Conservation (phyloP, 2,888 invertebrate species). For the Latrodectus elegans region DNA sequence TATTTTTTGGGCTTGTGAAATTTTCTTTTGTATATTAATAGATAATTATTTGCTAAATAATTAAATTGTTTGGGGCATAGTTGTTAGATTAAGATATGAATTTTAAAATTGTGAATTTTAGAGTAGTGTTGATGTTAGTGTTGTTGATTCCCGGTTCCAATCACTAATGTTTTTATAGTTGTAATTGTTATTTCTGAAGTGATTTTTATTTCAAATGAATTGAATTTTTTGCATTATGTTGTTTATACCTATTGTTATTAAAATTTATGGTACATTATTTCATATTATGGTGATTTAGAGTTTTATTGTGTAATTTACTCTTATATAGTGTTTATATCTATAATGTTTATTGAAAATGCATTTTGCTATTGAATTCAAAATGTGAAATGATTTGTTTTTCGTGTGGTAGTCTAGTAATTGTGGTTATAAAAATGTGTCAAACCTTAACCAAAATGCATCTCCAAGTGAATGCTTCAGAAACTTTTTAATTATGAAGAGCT, state of each 20-base stretch:
- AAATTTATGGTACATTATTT: slow-evolving; percentile 63
- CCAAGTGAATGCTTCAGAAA: slow-evolving; percentile 37
- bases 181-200: slow-evolving; percentile 58
- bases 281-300: slow-evolving; percentile 65
- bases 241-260: slow-evolving; percentile 53
- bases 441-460: slow-evolving; percentile 51
- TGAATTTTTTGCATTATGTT: slow-evolving; percentile 40
- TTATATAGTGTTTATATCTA: slow-evolving; percentile 49
- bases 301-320: slow-evolving; percentile 56
- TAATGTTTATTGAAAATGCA: slow-evolving; percentile 39
- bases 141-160: slow-evolving; percentile 65
- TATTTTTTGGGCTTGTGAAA: not conserved
- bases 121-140: slow-evolving; percentile 66
- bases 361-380: slow-evolving; percentile 44
- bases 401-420: slow-evolving; percentile 65
- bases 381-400: slow-evolving; percentile 59
- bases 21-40: not conserved
- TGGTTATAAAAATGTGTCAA: slow-evolving; percentile 62
- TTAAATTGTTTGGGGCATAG: slow-evolving; percentile 37
- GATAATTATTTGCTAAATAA: not conserved
- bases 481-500: slow-evolving; percentile 56
- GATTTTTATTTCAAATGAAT: slow-evolving; percentile 50
- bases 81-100: slow-evolving; percentile 52
- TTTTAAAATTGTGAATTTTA: slow-evolving; percentile 62
- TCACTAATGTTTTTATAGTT: slow-evolving; percentile 50